A percentile compares a stretch with the other conserved stretches of the same genome.
These are phyloP conservation scores for Siniperca chuatsi DNA, from an alignment of 2,113 vertebrate genomes.

Conservation along the genomic window DNA sequence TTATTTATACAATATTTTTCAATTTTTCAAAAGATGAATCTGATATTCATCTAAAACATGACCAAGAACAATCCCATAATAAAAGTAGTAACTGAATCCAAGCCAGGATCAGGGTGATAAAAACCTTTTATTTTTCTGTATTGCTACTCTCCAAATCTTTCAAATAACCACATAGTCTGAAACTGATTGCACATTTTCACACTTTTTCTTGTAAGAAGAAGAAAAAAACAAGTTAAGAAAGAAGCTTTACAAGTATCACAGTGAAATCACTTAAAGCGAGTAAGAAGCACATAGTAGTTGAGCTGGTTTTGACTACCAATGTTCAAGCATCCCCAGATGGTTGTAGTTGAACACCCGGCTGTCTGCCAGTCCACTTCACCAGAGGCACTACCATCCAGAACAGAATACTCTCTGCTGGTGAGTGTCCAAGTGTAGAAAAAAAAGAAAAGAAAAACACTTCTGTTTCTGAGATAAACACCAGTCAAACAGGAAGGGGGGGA, in stretches of 20 bases:
- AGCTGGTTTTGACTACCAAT: slow-evolving; percentile 53
- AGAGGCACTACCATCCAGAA: slow-evolving; percentile 52
- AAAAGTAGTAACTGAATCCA: neutral
- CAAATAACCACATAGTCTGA: neutral
- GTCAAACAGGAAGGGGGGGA: neutral
- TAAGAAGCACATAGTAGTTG: slow-evolving; percentile 24
- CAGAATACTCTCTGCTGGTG: slow-evolving; percentile 25
- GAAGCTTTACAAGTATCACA: neutral
- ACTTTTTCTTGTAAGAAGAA: neutral
- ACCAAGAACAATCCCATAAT: neutral
- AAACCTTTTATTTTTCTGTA: neutral
- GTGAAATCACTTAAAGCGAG: slow-evolving; percentile 17
- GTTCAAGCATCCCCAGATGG: slow-evolving; percentile 65
- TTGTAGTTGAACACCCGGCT: slow-evolving; percentile 55
- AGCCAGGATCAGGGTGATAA: neutral
- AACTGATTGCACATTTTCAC: neutral
- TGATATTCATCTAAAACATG: neutral
- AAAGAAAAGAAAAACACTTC: slow-evolving; percentile 15
- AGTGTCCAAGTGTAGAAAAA: slow-evolving; percentile 17
- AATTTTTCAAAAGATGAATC: neutral
- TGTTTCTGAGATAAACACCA: slow-evolving; percentile 30
- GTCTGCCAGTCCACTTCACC: slow-evolving; percentile 61
- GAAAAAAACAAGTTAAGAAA: slow-evolving; percentile 1
- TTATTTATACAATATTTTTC: neutral
- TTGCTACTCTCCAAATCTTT: neutral